Percentiles rank a stretch among this genome's conserved stretches.
Conservation (phyloP, 2,888 invertebrate species). For the Drosophila kokeensis region DNA sequence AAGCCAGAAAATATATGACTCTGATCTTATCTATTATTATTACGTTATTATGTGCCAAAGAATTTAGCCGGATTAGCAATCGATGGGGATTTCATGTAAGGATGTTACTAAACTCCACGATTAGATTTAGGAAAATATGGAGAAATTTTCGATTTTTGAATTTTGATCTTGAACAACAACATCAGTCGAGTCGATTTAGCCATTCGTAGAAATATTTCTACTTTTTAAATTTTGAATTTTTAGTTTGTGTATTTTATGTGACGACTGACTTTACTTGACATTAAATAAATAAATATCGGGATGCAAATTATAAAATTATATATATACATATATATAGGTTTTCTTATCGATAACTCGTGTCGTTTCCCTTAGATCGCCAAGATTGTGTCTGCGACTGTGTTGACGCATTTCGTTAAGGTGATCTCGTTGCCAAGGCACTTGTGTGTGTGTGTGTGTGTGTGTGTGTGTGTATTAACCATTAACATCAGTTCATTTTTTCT, state of each 20-base stretch:
- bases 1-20: background rate
- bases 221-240: too few species aligned
- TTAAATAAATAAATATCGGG: too few species aligned
- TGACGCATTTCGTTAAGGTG: background rate
- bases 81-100: background rate
- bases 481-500: slow-evolving; percentile 50
- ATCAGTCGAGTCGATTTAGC: background rate
- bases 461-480: slow-evolving; percentile 2
- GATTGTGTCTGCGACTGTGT: background rate
- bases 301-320: background rate
- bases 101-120: background rate
- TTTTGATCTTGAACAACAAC: background rate
- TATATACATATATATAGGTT: background rate
- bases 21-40: background rate
- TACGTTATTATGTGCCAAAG: background rate
- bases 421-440: background rate
- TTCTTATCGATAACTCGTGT: background rate
- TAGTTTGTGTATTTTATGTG: too few species aligned
- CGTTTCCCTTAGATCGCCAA: background rate
- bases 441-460: background rate
- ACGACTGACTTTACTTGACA: too few species aligned
- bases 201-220: too few species aligned
- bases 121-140: background rate
- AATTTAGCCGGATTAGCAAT: background rate
- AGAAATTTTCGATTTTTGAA: too few species aligned